Evolutionary conservation across 2,888 invertebrate genomes (phyloP), one percentile per base, ranked within the genome.

Genomic region (Ceramica pisi): DNA sequence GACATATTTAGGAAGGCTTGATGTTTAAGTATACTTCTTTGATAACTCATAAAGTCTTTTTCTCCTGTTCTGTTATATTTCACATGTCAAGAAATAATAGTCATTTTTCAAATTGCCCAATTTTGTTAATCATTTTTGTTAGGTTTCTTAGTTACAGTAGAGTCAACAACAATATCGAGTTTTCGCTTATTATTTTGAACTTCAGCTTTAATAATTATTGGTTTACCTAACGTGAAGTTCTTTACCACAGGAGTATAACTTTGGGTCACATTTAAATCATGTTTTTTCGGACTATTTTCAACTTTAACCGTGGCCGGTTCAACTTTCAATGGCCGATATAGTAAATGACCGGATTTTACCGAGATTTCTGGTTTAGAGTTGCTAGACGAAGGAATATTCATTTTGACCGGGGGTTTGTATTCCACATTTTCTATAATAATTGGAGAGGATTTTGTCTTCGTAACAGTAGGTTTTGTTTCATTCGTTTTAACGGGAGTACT

Each of bases 221-320:
- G 84, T 59, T 78, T 80, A 3, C 78, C 70, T 23, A 82, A n/a
- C 21, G 2, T 75, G n/a, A 78, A 82, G 21, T 71, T 78, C 14
- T 83, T 74, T 0, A 82, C 53, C 1, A 67, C n/a, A 0, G 69
- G 51, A 0, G 26, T 23, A 6, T 12, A 41, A 12, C 0, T 75
- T 19, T 60, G 44, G 0, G 9, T 5, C 0, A 6, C 10, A 23
- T 51, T 60, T 0, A 26, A 10, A 0, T 75, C 56, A 23, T 41
- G 44, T 50, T 56, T 68, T 26, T 12, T 2, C 0, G 23, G 10
- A 6, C 5, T 3, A 9, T 44, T 69, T 0, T 35, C 59, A 1
- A 35, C 1, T 14, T 62, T 68, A 1, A 1, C n/a, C 5, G 26
- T 4, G 21, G 0, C 46, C 3, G 35, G 9, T 21, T 0, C 46